A percentile compares a stretch with the other conserved stretches of the same genome.
Conservation (phyloP, 2,797 vertebrate species). For the Gymnopithys bicolor region DNA sequence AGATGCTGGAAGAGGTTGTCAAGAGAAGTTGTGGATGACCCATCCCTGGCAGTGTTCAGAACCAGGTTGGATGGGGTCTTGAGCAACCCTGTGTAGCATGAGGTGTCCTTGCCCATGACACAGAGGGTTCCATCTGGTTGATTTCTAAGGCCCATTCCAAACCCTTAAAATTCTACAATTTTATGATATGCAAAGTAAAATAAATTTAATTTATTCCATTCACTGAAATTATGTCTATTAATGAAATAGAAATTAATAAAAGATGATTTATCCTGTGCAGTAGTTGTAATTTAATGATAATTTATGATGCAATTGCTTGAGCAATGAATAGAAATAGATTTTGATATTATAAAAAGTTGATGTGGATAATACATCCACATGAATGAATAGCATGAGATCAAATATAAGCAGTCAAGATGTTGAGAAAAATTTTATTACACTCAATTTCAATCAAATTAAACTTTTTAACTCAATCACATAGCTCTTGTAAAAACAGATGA, state of each 20-base stretch:
- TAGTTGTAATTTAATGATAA: conserved; percentile 42
- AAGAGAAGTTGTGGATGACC: not conserved
- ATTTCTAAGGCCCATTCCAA: not conserved
- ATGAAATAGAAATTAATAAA: conserved; percentile 49
- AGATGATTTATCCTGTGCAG: not conserved
- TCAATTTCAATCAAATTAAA: conserved; percentile 18
- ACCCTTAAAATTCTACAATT: not conserved
- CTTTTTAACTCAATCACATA: not conserved
- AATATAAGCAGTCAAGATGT: conserved; percentile 19
- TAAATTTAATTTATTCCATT: not conserved
- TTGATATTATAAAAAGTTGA: conserved; percentile 42
- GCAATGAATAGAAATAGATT: conserved; percentile 51
- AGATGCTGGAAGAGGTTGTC: not conserved
- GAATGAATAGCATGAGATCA: conserved; percentile 31
- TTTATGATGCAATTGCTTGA: conserved; percentile 37
- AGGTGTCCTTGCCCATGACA: not conserved
- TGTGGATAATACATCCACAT: not conserved
- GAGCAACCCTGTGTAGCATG: not conserved
- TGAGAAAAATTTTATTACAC: not conserved
- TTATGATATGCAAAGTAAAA: not conserved
- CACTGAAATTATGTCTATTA: conserved; percentile 7
- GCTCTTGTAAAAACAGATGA: not conserved
- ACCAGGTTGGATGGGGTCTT: not conserved
- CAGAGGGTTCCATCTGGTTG: not conserved
- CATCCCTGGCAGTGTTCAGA: not conserved